Conservation (phyloP, 2,888 invertebrate species). For the Netelia fuscicornis region DNA sequence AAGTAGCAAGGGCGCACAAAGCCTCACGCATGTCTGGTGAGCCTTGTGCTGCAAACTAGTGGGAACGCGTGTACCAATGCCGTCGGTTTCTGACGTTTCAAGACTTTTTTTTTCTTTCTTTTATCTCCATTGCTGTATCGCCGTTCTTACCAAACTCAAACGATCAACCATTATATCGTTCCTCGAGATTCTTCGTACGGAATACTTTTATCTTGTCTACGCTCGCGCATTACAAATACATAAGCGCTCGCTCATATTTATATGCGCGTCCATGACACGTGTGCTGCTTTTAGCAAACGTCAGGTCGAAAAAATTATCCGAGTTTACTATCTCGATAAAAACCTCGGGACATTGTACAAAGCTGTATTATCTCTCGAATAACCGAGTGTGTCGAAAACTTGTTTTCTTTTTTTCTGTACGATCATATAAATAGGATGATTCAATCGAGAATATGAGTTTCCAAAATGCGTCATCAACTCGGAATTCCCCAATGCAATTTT, state of each 20-base stretch:
- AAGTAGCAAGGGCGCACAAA: conserved; percentile 59
- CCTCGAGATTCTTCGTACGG: conserved; percentile 6
- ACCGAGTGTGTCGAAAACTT: conserved; percentile 20
- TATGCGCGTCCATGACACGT: conserved; percentile 3
- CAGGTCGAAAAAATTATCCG: conserved; percentile 15
- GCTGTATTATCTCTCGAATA: conserved; percentile 17
- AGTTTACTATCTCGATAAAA: conserved; percentile 27
- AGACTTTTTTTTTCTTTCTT: not conserved
- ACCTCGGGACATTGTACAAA: conserved; percentile 1
- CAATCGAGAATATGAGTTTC: not conserved
- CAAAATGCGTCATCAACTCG: conserved; percentile 29
- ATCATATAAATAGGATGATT: not conserved
- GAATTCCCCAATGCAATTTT: not conserved
- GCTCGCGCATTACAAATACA: not conserved
- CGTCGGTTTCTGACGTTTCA: conserved; percentile 64
- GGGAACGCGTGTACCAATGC: conserved; percentile 63
- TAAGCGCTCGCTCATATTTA: not conserved
- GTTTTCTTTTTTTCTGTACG: conserved; percentile 18
- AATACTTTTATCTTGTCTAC: conserved; percentile 18
- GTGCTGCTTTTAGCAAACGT: conserved; percentile 21
- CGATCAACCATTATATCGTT: not conserved
- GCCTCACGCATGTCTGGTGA: conserved; percentile 38
- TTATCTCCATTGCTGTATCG: conserved; percentile 26
- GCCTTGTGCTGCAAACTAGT: conserved; percentile 14
- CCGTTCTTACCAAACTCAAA: not conserved